Evolutionary conservation across 2,113 vertebrate species (phyloP).

Genomic region (Elgaria multicarinata): DNA sequence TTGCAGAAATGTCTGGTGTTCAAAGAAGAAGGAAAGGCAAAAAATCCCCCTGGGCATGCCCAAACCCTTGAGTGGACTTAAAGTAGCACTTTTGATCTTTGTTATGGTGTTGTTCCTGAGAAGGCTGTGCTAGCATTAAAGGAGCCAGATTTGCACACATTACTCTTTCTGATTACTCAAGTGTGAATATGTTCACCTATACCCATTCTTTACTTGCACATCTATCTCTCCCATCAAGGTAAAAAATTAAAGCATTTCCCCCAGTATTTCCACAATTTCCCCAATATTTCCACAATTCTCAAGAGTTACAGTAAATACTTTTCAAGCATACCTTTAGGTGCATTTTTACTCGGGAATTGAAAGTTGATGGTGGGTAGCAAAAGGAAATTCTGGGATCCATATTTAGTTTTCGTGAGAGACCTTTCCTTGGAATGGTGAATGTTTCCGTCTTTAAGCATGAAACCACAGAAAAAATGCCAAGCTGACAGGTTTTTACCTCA

Average conservation of each 20-base stretch:
- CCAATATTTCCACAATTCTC: background rate
- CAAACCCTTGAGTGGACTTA: background rate
- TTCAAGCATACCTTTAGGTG: conserved; percentile 81
- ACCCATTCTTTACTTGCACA: background rate
- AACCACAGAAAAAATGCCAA: conserved; percentile 88
- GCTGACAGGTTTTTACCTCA: conserved; percentile 82
- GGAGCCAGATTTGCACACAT: background rate
- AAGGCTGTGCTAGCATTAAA: background rate
- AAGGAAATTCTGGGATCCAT: conserved; percentile 85
- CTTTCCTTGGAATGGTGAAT: conserved; percentile 82
- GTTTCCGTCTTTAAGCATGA: conserved; percentile 87
- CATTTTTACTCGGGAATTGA: conserved; percentile 78
- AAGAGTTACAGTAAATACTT: background rate
- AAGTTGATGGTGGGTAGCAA: conserved; percentile 82
- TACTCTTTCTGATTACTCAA: background rate
- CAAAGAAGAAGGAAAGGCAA: background rate
- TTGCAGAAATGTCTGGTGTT: background rate
- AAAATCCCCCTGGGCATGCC: background rate
- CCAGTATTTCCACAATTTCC: background rate
- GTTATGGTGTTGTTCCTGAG: background rate
- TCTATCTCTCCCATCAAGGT: background rate
- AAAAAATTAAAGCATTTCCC: background rate
- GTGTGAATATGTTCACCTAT: background rate
- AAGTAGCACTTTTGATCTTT: no score
- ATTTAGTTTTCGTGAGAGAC: conserved; percentile 79